Conservation (phyloP, 2,113 vertebrate species). For the Ciconia boyciana region DNA sequence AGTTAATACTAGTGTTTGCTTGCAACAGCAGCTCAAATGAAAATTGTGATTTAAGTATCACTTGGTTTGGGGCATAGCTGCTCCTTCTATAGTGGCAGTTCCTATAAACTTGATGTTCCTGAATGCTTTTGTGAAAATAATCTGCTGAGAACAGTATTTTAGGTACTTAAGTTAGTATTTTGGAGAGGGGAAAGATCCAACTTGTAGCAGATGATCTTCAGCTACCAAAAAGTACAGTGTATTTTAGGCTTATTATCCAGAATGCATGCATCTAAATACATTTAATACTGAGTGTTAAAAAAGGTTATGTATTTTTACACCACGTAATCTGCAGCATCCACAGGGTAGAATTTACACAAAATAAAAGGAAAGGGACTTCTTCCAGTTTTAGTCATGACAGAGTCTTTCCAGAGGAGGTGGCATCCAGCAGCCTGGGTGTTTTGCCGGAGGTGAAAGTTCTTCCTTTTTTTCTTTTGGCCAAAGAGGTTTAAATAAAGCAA, state of each 20-base stretch:
- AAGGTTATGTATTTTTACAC: not conserved
- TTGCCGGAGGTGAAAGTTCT: not conserved
- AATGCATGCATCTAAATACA: not conserved
- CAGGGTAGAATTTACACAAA: not conserved
- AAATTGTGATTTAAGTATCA: not conserved
- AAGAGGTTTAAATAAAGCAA: not conserved
- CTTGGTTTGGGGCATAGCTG: not conserved
- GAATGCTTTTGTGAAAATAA: not conserved
- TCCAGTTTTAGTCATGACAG: not conserved
- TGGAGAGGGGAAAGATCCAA: not conserved
- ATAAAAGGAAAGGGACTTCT: not conserved
- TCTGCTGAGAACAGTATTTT: not conserved
- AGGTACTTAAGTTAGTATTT: not conserved
- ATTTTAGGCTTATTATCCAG: not conserved
- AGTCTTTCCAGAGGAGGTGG: not conserved
- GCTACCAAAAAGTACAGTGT: not conserved
- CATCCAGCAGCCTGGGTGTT: not conserved
- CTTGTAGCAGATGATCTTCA: not conserved
- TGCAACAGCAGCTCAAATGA: not conserved
- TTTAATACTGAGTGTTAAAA: not conserved
- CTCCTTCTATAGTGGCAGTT: not conserved
- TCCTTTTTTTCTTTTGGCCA: not conserved
- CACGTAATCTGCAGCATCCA: not conserved
- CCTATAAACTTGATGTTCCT: not conserved
- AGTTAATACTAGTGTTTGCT: not conserved